Evolutionary conservation across 2,113 vertebrate species (phyloP).

Genomic region (Macrotus californicus): DNA sequence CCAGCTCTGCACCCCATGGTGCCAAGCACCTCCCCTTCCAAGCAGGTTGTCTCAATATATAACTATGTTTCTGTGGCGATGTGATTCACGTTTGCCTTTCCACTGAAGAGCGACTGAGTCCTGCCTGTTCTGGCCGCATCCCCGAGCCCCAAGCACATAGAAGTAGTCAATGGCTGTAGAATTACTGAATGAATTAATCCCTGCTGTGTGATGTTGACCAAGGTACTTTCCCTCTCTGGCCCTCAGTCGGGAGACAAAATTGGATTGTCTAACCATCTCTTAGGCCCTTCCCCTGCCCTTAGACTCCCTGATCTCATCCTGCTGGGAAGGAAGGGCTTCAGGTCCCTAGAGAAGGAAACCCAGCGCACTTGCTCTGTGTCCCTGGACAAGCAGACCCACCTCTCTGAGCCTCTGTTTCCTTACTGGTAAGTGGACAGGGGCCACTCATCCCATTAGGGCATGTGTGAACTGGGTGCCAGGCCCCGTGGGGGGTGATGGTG

Average conservation of each 20-base stretch:
- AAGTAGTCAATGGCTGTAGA: neutral
- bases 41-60: neutral
- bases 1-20: neutral
- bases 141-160: neutral
- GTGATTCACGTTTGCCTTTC: neutral
- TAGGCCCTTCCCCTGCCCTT: neutral
- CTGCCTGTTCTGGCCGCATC: accelerated
- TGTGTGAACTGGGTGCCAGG: neutral
- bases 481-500: neutral
- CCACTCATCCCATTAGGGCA: neutral
- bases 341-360: neutral
- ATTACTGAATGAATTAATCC: neutral
- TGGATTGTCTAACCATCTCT: neutral
- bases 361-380: neutral
- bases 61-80: neutral
- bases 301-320: neutral
- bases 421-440: neutral
- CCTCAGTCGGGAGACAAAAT: neutral
- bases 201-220: neutral
- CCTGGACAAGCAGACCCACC: neutral
- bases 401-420: conserved; percentile 6
- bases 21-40: neutral
- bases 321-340: neutral
- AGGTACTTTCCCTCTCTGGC: neutral
- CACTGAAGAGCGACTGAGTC: neutral